Evolutionary conservation across 1,140 invertebrate genomes (phyloP), one percentile per base, ranked within the genome.

Genomic region (Bombus terrestris): DNA sequence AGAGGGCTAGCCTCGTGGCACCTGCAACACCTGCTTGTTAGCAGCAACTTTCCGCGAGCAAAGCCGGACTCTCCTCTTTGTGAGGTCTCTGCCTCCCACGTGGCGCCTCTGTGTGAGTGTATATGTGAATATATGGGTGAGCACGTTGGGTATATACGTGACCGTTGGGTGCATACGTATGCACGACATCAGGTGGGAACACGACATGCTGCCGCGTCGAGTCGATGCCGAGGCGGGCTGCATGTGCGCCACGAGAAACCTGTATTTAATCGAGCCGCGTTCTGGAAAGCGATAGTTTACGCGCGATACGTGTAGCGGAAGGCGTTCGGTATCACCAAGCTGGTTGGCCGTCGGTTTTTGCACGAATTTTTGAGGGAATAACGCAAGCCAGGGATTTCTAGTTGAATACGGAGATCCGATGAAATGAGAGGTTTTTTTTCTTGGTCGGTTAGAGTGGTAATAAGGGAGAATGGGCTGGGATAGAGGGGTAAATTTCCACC

Each of bases 11-110:
- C 85, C 66, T 79, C 85, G 88, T 85, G 87, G 89, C 83, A 90
- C 88, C 89, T 90, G 88, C 83, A 89, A 85, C 88, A 90, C 88
- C 89, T 88, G 89, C 87, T 91, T 81, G 83, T 88, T 88, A 88
- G 74, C 83, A 73, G 89, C 84, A 88, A 91, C 77, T 91, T 90
- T 90, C 86, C 89, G 74, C 81, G 75, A 77, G 83, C 69, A 25
- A 62, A 66, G 69, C 75, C 69, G 73, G 13, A n/a, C 35, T 37
- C 74, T 83, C 69, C 84, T 80, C 88, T 89, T 80, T 75, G 87
- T 68, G 75, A 83, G 87, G 64, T 88, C 87, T 32, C 32, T 37
- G 64, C 87, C 78, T 89, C 73, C 73, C 79, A 88, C 68, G 66
- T 83, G 74, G 74, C 59, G 81, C 35, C 41, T 12, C 15, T 66